A percentile compares a stretch with the other conserved stretches of the same genome.
Conservation (phyloP, 2,113 vertebrate genomes). For the Gnathonemus echidnorhynchus region DNA sequence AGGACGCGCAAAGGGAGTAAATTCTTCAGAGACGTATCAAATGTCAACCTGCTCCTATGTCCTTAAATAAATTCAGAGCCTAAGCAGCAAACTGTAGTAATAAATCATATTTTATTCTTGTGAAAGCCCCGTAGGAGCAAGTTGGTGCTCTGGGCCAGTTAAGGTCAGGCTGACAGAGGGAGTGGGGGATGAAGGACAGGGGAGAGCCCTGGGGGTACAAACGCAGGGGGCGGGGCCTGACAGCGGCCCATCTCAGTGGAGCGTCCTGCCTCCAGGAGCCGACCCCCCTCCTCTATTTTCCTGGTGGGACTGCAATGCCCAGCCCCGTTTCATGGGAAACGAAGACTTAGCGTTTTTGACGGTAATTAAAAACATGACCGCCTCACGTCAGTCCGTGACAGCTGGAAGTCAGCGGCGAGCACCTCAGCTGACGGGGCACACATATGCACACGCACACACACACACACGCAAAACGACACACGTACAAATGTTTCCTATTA, state of each 20-base stretch:
- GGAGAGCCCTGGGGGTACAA: background rate
- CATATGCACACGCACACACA: background rate
- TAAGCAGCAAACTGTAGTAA: background rate
- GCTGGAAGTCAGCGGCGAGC: slow-evolving; percentile 7
- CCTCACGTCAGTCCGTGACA: slow-evolving; percentile 17
- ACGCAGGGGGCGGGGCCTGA: background rate
- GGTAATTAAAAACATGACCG: slow-evolving; percentile 29
- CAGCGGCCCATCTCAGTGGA: background rate
- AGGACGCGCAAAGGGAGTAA: background rate
- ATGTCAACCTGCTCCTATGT: background rate
- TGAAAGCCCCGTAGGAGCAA: background rate
- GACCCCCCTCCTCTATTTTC: background rate
- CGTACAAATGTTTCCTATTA: background rate
- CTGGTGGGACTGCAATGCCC: background rate
- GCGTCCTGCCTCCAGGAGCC: background rate
- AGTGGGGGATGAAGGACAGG: background rate
- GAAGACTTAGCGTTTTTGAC: slow-evolving; percentile 17
- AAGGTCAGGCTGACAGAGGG: background rate
- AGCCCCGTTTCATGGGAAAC: slow-evolving; percentile 21
- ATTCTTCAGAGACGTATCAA: background rate
- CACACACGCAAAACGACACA: background rate
- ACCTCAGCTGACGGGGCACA: background rate
- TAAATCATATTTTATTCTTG: background rate
- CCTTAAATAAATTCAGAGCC: background rate
- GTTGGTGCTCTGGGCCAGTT: slow-evolving; percentile 1